A percentile compares a stretch with the other conserved stretches of the same genome.
Evolutionary conservation across 2,888 invertebrate species (phyloP).

Genomic region (Mycogona germanica): DNA sequence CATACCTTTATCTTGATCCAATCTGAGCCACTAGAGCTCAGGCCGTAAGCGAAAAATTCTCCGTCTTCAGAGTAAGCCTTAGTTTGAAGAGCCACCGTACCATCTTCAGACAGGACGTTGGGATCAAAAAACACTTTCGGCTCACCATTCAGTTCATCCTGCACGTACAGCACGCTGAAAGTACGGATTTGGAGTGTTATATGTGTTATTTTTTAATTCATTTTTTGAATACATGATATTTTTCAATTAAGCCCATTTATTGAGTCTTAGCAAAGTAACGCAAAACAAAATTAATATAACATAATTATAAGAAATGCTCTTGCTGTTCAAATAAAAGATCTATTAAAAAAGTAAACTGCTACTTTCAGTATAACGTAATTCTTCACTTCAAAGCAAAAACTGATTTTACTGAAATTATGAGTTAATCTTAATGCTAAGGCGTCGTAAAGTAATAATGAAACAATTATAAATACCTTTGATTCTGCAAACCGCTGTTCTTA

Average conservation of each 20-base stretch:
- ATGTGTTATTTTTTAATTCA: too few relatives aligned
- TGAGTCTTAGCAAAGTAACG: too few relatives aligned
- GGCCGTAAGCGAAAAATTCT: constrained; percentile 72
- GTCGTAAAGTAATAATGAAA: constrained; percentile 6
- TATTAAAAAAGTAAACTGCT: background rate
- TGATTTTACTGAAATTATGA: background rate
- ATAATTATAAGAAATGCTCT: too few relatives aligned
- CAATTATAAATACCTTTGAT: too few relatives aligned
- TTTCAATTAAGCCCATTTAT: too few relatives aligned
- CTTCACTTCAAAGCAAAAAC: background rate
- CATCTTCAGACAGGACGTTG: constrained; percentile 80
- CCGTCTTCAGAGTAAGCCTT: constrained; percentile 83
- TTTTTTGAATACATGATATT: too few relatives aligned
- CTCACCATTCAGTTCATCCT: constrained; percentile 61
- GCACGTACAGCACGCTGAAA: constrained; percentile 74
- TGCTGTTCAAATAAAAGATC: too few relatives aligned
- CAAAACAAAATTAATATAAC: too few relatives aligned
- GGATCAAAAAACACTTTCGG: constrained; percentile 87
- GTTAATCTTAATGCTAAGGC: background rate
- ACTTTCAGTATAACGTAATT: too few relatives aligned
- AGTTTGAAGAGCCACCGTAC: constrained; percentile 60
- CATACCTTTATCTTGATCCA: constrained; percentile 69
- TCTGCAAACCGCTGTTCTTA: constrained; percentile 89
- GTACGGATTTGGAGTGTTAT: too few relatives aligned
- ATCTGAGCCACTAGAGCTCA: constrained; percentile 89